Evolutionary conservation across 2,797 vertebrate genomes (phyloP).

Genomic region (Clarias fuscus): DNA sequence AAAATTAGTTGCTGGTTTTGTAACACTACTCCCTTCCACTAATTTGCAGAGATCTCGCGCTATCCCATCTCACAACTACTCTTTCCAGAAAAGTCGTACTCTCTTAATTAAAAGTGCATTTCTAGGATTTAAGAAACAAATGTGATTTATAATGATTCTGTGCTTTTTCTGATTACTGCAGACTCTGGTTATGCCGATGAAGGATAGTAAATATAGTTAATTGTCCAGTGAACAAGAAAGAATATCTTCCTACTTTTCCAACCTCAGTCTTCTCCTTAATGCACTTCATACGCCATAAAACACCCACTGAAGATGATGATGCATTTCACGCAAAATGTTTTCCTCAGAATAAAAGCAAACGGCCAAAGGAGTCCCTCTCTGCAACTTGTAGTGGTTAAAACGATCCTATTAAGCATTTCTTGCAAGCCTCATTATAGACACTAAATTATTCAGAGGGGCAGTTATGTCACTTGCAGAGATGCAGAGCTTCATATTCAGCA

Average conservation of each 20-base stretch:
- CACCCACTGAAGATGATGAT: background rate
- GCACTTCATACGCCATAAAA: background rate
- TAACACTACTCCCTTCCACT: background rate
- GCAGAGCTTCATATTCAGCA: background rate
- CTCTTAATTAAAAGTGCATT: slow-evolving; percentile 76
- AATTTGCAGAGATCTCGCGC: no score
- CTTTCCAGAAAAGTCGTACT: slow-evolving; percentile 64
- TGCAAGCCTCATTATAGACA: slow-evolving; percentile 56
- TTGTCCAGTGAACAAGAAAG: slow-evolving; percentile 64
- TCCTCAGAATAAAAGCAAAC: background rate
- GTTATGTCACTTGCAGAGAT: background rate
- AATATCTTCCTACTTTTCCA: background rate
- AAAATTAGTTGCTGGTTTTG: background rate
- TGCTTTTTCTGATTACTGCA: slow-evolving; percentile 62
- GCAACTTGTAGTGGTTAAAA: slow-evolving; percentile 47
- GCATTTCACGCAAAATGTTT: background rate
- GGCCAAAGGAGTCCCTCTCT: background rate
- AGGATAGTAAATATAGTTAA: slow-evolving; percentile 73
- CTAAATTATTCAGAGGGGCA: slow-evolving; percentile 64
- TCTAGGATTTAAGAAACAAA: slow-evolving; percentile 65
- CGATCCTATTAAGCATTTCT: slow-evolving; percentile 65
- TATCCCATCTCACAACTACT: slow-evolving; percentile 13
- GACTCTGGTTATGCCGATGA: slow-evolving; percentile 74
- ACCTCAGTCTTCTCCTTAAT: background rate
- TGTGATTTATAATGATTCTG: slow-evolving; percentile 76